Evolutionary conservation across 2,113 vertebrate genomes (phyloP), one percentile per base, ranked within the genome.

Genomic region (Spea multiplicata): DNA sequence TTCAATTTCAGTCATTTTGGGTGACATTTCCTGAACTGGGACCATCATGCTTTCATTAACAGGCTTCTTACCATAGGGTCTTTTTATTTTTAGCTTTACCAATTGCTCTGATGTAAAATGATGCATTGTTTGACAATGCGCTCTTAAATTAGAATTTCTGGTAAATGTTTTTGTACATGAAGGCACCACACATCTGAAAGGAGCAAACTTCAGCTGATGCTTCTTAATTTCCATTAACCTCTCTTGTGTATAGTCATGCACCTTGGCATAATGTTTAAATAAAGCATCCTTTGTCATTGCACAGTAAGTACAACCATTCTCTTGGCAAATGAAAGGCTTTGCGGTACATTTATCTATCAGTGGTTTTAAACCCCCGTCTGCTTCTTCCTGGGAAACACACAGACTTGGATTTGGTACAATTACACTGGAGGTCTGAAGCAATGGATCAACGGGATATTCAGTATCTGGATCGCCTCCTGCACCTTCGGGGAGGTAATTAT

Each of bases 61-160:
- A 82, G 91, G 85, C 72, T 90, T 92, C 82, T 91, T 93, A 74
- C 90, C 92, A 55, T 91, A 88, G 73, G 91, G 92, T 14, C 93
- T 92, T 87, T 95, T 95, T 59, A 93, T 84, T 89, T 95, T 96
- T 75, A 98, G 86, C 82, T 96, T 93, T 17, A 94, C 88, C 82
- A 98, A 93, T 87, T 98, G 95, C 73, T 97, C 91, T 17, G 89
- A 88, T 0, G 95, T 92, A 79, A 97, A 92, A 82, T 94, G 94
- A 88, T 99, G 97, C 65, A 94, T 91, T 16, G 95, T 87, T 50
- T 93, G 92, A 84, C 95, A 99, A 83, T 99, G 97, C 6, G 94
- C 91, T 74, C 95, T 92, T 62, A 98, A 96, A 84, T 98, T 99
- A 17, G 97, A 98, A 88, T 99, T 99, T 61, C 97, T 94, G 5